A percentile compares a stretch with the other conserved stretches of the same genome.
These are phyloP conservation scores for Phycodurus eques DNA, from an alignment of 2,113 vertebrate genomes.

Conservation along the genomic window DNA sequence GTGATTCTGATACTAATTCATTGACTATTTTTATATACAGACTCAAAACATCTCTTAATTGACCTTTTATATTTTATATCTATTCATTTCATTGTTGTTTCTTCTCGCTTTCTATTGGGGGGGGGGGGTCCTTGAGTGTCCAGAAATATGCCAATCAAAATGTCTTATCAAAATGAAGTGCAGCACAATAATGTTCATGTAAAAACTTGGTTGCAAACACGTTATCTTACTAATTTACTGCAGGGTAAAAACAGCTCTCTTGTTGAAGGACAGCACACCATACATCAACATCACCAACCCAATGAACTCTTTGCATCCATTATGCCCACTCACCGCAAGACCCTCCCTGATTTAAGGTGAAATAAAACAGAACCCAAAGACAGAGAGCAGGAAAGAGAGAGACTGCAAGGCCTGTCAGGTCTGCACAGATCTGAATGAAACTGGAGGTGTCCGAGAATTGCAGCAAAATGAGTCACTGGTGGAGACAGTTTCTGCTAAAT, in stretches of 20 bases:
- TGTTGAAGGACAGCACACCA: not conserved
- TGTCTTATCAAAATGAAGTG: no score
- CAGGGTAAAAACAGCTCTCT: not conserved
- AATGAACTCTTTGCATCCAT: slow-evolving; percentile 22
- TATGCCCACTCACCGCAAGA: slow-evolving; percentile 18
- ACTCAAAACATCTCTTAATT: no score
- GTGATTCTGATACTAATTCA: no score
- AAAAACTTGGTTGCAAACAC: no score
- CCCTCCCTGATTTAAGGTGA: slow-evolving; percentile 31
- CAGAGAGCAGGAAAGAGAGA: not conserved
- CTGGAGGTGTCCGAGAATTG: not conserved
- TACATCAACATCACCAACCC: slow-evolving; percentile 12
- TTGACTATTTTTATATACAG: no score
- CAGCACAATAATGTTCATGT: no score
- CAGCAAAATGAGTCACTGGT: not conserved
- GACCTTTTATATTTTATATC: no score
- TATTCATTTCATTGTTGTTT: no score
- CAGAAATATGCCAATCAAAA: no score
- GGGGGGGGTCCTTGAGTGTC: no score
- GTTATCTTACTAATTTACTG: no score
- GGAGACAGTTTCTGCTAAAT: not conserved
- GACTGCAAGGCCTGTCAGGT: not conserved
- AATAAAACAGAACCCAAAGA: slow-evolving; percentile 41
- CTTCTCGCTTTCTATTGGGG: no score
- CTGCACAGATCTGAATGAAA: not conserved